Conservation (phyloP, 2,797 vertebrate genomes). For the Gobio occitaniae region DNA sequence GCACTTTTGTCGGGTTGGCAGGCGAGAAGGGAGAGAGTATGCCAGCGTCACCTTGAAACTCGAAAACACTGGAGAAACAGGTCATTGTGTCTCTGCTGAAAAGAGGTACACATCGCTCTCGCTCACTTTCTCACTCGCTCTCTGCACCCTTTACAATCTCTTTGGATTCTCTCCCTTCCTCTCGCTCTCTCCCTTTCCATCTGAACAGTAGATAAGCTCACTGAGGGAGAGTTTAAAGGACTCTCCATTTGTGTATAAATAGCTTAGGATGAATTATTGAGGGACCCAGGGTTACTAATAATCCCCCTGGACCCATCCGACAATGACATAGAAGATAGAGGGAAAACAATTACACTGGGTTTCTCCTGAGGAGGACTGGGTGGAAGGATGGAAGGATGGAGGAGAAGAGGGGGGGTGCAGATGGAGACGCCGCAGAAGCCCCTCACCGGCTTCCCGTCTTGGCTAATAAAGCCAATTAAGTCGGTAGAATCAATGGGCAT, state of each 20-base stretch:
- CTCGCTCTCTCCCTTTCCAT: slow-evolving; percentile 71
- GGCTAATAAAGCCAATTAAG: slow-evolving; percentile 85
- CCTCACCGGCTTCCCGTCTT: slow-evolving; percentile 77
- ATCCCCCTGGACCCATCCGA: slow-evolving; percentile 82
- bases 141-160: slow-evolving; percentile 35
- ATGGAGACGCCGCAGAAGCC: slow-evolving; percentile 67
- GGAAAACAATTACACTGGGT: slow-evolving; percentile 83
- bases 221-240: slow-evolving; percentile 83
- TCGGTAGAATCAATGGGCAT: slow-evolving; percentile 78
- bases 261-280: slow-evolving; percentile 86
- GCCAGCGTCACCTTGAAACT: slow-evolving; percentile 81
- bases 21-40: slow-evolving; percentile 67
- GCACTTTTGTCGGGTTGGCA: slow-evolving; percentile 80
- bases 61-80: slow-evolving; percentile 73
- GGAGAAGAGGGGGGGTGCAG: slow-evolving; percentile 7
- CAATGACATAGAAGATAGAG: slow-evolving; percentile 84
- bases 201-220: slow-evolving; percentile 82
- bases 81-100: slow-evolving; percentile 76
- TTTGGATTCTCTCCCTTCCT: slow-evolving; percentile 55
- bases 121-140: slow-evolving; percentile 47
- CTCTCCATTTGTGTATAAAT: slow-evolving; percentile 86
- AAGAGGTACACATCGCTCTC: slow-evolving; percentile 59
- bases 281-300: slow-evolving; percentile 84
- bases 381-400: slow-evolving; percentile 49
- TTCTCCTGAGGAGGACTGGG: slow-evolving; percentile 77